phyloP scores from a whole-genome alignment of 2,888 invertebrate species.

The Mimachlamys varia region DNA sequence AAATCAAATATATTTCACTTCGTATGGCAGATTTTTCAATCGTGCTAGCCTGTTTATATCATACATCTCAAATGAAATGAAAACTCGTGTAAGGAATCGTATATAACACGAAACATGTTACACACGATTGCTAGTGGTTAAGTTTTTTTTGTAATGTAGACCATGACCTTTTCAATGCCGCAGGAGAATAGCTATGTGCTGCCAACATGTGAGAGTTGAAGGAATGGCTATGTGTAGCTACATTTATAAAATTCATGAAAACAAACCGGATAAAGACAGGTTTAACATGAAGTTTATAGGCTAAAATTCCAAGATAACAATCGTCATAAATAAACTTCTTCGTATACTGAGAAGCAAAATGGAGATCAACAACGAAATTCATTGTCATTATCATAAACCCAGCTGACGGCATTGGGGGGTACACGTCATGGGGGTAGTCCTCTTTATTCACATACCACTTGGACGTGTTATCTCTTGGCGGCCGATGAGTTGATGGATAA shows the following conservation, averaged over 20 bases:
- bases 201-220: background rate
- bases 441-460: background rate
- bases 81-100: no score
- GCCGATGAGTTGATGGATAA: background rate
- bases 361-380: background rate
- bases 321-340: background rate
- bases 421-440: background rate
- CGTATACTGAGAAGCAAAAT: background rate
- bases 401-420: background rate
- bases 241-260: background rate
- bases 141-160: no score
- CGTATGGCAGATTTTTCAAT: no score
- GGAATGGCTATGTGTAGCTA: background rate
- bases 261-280: background rate
- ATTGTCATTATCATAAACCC: background rate
- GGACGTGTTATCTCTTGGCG: background rate
- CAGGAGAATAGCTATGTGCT: no score
- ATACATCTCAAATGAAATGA: no score
- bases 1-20: no score
- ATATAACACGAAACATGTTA: no score
- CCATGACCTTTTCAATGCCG: no score
- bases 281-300: background rate
- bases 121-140: no score
- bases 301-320: background rate
- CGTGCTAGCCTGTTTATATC: no score